Conservation (phyloP, 1,140 invertebrate genomes). For the Alviniconcha marisindica region DNA sequence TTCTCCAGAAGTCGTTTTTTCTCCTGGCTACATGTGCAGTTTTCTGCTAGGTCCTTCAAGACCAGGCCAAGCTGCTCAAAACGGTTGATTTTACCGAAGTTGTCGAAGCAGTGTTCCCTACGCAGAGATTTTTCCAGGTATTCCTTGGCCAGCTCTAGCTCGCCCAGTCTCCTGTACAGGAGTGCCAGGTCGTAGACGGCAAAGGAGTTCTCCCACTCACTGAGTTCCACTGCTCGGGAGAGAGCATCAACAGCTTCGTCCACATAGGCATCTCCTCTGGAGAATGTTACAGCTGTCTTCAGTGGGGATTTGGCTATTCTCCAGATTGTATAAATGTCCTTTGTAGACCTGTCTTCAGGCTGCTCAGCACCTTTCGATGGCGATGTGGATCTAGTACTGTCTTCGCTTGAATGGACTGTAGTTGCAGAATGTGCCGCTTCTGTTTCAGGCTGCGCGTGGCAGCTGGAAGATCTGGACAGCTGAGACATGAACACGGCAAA, state of each 20-base stretch:
- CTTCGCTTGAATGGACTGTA: background rate
- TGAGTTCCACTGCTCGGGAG: background rate
- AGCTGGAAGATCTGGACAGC: background rate
- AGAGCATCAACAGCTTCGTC: background rate
- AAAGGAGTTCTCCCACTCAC: background rate
- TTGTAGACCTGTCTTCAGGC: background rate
- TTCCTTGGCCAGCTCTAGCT: background rate
- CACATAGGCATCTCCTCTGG: background rate
- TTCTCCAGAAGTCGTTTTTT: background rate
- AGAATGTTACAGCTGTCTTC: background rate
- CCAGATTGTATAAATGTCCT: background rate
- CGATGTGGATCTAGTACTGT: background rate
- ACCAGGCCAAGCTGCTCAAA: conserved; percentile 20
- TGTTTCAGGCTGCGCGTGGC: background rate
- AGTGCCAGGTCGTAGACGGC: conserved; percentile 16
- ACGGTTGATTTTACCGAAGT: background rate
- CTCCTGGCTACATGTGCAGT: background rate
- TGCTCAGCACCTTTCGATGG: background rate
- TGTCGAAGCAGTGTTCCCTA: background rate
- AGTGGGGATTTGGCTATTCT: background rate
- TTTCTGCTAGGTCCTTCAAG: background rate
- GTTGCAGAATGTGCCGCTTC: background rate
- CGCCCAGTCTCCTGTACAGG: background rate
- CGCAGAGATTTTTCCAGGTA: background rate
- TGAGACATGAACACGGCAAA: too few relatives aligned